Conservation (phyloP, 2,888 invertebrate species). For the Heliothis peltigera region DNA sequence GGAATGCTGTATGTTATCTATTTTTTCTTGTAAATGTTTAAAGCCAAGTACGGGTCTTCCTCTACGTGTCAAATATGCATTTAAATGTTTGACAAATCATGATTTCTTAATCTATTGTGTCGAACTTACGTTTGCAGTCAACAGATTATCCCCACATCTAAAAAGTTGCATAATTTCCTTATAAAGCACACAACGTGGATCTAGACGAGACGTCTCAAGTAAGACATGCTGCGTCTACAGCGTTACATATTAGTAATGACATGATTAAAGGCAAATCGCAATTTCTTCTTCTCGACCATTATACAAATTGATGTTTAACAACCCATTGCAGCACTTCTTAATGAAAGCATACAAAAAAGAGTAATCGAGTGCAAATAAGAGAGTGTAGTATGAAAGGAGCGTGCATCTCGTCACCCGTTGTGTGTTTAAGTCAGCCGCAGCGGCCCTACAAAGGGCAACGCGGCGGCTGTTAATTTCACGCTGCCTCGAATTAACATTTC, state of each 20-base stretch:
- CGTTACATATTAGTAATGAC: slow-evolving; percentile 71
- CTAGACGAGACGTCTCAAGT: slow-evolving; percentile 54
- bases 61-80: slow-evolving; percentile 9
- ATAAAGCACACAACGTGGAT: slow-evolving; percentile 37
- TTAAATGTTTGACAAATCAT: slow-evolving; percentile 27
- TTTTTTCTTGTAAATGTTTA: background rate
- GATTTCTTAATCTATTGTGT: slow-evolving; percentile 22
- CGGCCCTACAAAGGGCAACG: slow-evolving; percentile 87
- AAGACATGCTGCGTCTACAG: slow-evolving; percentile 61
- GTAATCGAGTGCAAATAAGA: slow-evolving; percentile 88
- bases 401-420: slow-evolving; percentile 88
- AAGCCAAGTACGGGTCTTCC: background rate
- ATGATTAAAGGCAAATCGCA: slow-evolving; percentile 71
- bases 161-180: slow-evolving; percentile 45
- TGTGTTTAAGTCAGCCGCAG: slow-evolving; percentile 88
- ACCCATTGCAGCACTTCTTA: slow-evolving; percentile 79
- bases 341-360: slow-evolving; percentile 86
- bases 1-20: background rate
- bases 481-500: slow-evolving; percentile 90
- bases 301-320: slow-evolving; percentile 86
- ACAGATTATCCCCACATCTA: slow-evolving; percentile 32
- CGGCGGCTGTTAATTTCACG: slow-evolving; percentile 90
- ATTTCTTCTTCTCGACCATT: slow-evolving; percentile 73
- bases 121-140: slow-evolving; percentile 16
- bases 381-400: slow-evolving; percentile 83